Conservation (phyloP, 2,888 invertebrate genomes). For the Drosophila algonquin region DNA sequence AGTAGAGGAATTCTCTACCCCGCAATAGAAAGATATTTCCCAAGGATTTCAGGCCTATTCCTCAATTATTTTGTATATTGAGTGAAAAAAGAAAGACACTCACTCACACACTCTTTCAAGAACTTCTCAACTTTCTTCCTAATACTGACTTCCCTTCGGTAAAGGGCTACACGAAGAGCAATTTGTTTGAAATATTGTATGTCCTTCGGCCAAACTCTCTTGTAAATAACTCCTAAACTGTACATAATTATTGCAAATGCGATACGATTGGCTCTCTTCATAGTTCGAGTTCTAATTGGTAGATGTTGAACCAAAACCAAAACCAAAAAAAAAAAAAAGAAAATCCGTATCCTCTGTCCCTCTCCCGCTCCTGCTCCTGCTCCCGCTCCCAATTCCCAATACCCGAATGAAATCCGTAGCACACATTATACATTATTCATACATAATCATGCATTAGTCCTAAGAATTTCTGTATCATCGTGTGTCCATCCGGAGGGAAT, state of each 20-base stretch:
- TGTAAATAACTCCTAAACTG: slow-evolving; percentile 20
- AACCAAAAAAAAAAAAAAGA: neutral
- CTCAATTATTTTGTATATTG: neutral
- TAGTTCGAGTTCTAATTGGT: slow-evolving; percentile 34
- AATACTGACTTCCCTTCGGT: neutral
- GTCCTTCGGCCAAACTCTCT: neutral
- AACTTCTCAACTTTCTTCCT: neutral
- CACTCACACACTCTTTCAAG: neutral
- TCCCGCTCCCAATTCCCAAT: slow-evolving; percentile 22
- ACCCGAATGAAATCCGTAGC: slow-evolving; percentile 44
- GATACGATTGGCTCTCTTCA: slow-evolving; percentile 12
- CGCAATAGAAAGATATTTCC: too few relatives aligned
- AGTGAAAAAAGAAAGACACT: neutral
- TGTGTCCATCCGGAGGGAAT: slow-evolving; percentile 37
- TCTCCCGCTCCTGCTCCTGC: slow-evolving; percentile 7
- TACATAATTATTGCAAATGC: slow-evolving; percentile 44
- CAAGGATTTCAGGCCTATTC: too few relatives aligned
- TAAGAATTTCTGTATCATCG: slow-evolving; percentile 64
- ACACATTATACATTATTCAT: slow-evolving; percentile 72
- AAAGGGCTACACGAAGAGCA: neutral
- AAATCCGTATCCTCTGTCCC: neutral
- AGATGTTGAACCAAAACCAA: slow-evolving; percentile 15
- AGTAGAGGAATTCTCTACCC: too few relatives aligned
- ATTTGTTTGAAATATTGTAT: neutral
- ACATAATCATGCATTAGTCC: slow-evolving; percentile 79